These are phyloP conservation scores for Tubiluchus corallicola DNA, from an alignment of 2,888 invertebrate species.

Conservation along the genomic window DNA sequence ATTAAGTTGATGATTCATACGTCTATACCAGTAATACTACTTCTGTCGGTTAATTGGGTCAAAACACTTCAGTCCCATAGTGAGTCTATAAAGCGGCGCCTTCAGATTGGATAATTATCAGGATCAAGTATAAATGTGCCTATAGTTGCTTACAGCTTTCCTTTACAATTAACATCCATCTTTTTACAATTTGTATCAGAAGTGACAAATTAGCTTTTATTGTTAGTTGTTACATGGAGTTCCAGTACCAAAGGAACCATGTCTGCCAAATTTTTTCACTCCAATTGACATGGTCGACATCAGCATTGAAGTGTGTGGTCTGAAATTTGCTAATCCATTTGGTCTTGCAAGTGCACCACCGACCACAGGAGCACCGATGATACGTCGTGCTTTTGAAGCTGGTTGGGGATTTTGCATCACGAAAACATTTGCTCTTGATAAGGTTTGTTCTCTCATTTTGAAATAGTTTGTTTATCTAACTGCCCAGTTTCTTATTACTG, in stretches of 20 bases:
- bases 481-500: neutral
- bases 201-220: too few relatives aligned
- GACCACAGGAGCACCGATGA: slow-evolving; percentile 83
- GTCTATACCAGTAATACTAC: too few relatives aligned
- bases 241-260: slow-evolving; percentile 42
- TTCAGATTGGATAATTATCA: too few relatives aligned
- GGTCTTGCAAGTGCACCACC: slow-evolving; percentile 94
- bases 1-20: too few relatives aligned
- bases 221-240: slow-evolving; percentile 30
- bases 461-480: too few relatives aligned
- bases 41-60: too few relatives aligned
- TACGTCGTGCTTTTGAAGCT: slow-evolving; percentile 75
- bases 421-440: slow-evolving; percentile 84
- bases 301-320: slow-evolving; percentile 75
- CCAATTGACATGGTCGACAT: slow-evolving; percentile 84
- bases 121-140: too few relatives aligned
- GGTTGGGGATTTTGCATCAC: slow-evolving; percentile 98
- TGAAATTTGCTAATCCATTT: slow-evolving; percentile 87
- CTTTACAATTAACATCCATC: too few relatives aligned
- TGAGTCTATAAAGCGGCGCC: too few relatives aligned
- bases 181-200: too few relatives aligned
- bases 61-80: too few relatives aligned
- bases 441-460: slow-evolving; percentile 42
- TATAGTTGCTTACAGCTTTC: too few relatives aligned
- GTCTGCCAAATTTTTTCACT: slow-evolving; percentile 75